Conservation (phyloP, 1,140 invertebrate genomes). For the Sminthurides bifidus region DNA sequence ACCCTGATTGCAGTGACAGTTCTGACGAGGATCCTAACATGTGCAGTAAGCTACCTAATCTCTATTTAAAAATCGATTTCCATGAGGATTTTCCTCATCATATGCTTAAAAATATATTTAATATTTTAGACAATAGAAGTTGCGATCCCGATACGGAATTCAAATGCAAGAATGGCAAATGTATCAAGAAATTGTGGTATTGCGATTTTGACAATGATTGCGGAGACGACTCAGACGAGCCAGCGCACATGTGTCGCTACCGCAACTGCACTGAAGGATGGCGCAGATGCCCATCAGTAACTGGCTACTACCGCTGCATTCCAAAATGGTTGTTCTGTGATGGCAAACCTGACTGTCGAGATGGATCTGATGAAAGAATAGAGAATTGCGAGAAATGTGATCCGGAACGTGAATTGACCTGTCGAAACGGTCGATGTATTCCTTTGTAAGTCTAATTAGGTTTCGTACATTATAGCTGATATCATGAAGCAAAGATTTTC, state of each 20-base stretch:
- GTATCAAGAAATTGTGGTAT: constrained; percentile 91
- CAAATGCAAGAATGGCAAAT: constrained; percentile 77
- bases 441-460: constrained; percentile 48
- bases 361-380: constrained; percentile 77
- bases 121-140: constrained; percentile 51
- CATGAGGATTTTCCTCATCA: background rate
- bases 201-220: constrained; percentile 54
- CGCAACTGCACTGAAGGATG: constrained; percentile 82
- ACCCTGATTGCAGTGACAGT: constrained; percentile 47
- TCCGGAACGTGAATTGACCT: constrained; percentile 76
- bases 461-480: background rate
- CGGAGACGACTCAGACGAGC: constrained; percentile 87
- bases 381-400: constrained; percentile 83
- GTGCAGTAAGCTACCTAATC: constrained; percentile 52
- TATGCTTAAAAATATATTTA: constrained; percentile 6
- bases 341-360: constrained; percentile 75
- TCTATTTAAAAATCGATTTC: background rate
- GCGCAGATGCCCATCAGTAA: constrained; percentile 43
- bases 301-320: constrained; percentile 52
- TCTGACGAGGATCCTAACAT: constrained; percentile 80
- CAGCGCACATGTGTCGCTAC: constrained; percentile 74
- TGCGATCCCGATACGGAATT: constrained; percentile 78
- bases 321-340: constrained; percentile 92
- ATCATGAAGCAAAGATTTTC: background rate
- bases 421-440: constrained; percentile 82